Conservation (phyloP, 2,113 vertebrate species). For the Brachionichthys hirsutus region DNA sequence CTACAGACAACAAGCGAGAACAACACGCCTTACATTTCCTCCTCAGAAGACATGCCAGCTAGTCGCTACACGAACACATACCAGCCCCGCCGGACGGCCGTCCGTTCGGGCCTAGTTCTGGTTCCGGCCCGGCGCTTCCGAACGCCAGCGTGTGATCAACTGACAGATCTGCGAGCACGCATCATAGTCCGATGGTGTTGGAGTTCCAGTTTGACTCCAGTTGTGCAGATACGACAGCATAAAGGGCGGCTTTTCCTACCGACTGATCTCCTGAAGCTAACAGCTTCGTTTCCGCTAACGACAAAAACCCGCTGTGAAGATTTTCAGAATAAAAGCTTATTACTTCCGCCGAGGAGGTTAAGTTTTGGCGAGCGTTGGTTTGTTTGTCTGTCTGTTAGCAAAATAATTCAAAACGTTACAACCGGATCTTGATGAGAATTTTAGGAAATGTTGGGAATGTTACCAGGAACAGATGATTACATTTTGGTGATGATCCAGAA, state of each 20-base stretch:
- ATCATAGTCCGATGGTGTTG: constrained; percentile 16
- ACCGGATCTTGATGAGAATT: too few species aligned
- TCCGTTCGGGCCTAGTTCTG: constrained; percentile 51
- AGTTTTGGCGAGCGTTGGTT: too few species aligned
- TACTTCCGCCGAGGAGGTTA: too few species aligned
- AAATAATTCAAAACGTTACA: too few species aligned
- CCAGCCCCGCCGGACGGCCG: constrained; percentile 25
- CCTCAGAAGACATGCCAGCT: constrained; percentile 55
- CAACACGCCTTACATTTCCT: constrained; percentile 13
- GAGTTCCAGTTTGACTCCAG: background rate
- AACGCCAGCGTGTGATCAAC: constrained; percentile 31
- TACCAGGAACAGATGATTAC: too few species aligned
- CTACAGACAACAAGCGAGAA: constrained; percentile 28
- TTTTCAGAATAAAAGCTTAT: constrained; percentile 42
- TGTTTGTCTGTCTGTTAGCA: too few species aligned
- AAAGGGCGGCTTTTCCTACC: constrained; percentile 44
- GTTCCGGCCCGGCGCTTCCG: constrained; percentile 44
- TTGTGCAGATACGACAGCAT: constrained; percentile 20
- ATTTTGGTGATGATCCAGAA: too few species aligned
- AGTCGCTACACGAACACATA: constrained; percentile 30
- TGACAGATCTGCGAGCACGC: background rate
- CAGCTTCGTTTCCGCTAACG: constrained; percentile 44
- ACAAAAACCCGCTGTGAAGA: background rate
- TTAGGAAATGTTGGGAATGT: too few species aligned
- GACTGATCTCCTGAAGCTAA: constrained; percentile 55